Percentiles rank a stretch among this genome's conserved stretches.
Evolutionary conservation across 23 tunicate genomes (phyloP).

Genomic region (Ascidia mentula): DNA sequence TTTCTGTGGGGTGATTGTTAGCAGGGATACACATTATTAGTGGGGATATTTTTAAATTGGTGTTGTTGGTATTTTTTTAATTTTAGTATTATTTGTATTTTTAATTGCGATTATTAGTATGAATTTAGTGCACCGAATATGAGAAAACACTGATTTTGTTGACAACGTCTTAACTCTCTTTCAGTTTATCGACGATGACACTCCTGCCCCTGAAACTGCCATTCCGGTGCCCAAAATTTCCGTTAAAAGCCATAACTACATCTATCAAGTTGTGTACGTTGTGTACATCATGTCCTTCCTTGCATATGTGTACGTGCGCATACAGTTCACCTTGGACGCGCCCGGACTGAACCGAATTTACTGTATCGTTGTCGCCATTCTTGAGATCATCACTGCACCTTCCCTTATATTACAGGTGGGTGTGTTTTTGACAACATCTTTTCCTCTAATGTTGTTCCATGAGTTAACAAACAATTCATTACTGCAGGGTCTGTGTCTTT

Average conservation of each 20-base stretch:
- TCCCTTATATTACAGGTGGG: slow-evolving; percentile 67
- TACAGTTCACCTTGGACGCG: slow-evolving; percentile 85
- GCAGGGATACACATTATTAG: too few relatives aligned
- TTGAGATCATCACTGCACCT: slow-evolving; percentile 92
- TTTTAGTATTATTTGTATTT: too few relatives aligned
- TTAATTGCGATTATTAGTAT: too few relatives aligned
- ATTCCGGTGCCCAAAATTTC: slow-evolving; percentile 84
- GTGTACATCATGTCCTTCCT: slow-evolving; percentile 70
- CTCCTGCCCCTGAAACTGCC: slow-evolving; percentile 96
- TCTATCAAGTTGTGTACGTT: slow-evolving; percentile 74
- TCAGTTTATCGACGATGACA: slow-evolving; percentile 93
- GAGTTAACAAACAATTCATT: neutral
- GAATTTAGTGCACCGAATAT: too few relatives aligned
- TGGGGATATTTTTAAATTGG: too few relatives aligned
- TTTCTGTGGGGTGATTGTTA: too few relatives aligned
- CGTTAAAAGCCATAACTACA: slow-evolving; percentile 57
- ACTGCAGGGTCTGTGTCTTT: slow-evolving; percentile 78
- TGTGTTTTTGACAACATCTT: neutral
- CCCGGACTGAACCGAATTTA: slow-evolving; percentile 95
- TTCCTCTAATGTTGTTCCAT: neutral
- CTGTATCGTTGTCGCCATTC: slow-evolving; percentile 89
- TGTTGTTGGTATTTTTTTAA: too few relatives aligned
- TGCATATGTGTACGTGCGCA: slow-evolving; percentile 94
- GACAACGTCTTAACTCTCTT: too few relatives aligned
- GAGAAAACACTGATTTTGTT: neutral